These are phyloP conservation scores for Scaptomyza flava DNA, from an alignment of 2,888 invertebrate species.

Conservation along the genomic window DNA sequence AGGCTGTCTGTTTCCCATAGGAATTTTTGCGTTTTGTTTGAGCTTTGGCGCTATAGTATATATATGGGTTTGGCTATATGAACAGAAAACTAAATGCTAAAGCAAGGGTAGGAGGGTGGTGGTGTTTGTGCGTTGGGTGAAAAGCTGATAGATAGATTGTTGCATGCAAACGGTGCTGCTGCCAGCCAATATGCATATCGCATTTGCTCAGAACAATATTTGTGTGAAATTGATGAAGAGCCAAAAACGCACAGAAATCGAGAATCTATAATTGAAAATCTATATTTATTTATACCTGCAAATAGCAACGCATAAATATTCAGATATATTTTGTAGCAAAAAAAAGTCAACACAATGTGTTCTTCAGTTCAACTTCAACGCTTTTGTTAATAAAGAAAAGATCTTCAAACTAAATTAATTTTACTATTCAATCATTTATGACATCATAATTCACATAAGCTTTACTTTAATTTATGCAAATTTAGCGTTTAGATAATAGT, in stretches of 20 bases:
- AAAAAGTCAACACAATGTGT: no score
- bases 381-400: neutral
- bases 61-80: slow-evolving; percentile 5
- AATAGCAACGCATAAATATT: neutral
- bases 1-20: slow-evolving; percentile 60
- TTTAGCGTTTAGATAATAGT: neutral
- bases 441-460: neutral
- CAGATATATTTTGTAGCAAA: neutral
- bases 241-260: neutral
- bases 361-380: no score
- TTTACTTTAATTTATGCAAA: neutral
- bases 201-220: slow-evolving; percentile 1
- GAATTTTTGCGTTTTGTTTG: slow-evolving; percentile 63
- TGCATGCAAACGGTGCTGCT: slow-evolving; percentile 9
- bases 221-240: neutral
- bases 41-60: slow-evolving; percentile 7
- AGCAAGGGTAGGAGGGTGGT: neutral
- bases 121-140: slow-evolving; percentile 5
- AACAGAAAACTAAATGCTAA: neutral
- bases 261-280: neutral
- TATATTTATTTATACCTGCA: neutral
- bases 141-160: slow-evolving; percentile 30
- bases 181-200: neutral
- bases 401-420: neutral
- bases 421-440: neutral